These are phyloP conservation scores for Gymnoscopelus microlampas DNA, from an alignment of 2,797 vertebrate species.

Conservation along the genomic window DNA sequence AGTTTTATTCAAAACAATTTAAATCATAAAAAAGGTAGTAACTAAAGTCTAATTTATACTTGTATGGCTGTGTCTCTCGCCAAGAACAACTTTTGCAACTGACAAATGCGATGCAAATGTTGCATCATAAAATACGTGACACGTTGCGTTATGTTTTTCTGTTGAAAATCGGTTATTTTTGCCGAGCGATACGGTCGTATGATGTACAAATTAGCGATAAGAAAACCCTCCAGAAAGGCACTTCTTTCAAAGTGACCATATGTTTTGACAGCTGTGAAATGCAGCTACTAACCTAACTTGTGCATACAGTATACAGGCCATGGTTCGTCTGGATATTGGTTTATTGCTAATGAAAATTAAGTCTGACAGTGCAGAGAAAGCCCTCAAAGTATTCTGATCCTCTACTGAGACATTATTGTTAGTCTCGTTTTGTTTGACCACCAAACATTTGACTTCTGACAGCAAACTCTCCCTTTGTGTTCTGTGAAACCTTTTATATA, in stretches of 20 bases:
- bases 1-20: constrained; percentile 80
- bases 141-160: too few relatives aligned
- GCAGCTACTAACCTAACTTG: constrained; percentile 59
- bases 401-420: constrained; percentile 39
- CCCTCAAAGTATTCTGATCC: constrained; percentile 44
- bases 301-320: constrained; percentile 49
- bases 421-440: constrained; percentile 70
- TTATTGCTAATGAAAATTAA: constrained; percentile 74
- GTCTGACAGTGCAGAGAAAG: constrained; percentile 57
- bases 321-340: constrained; percentile 55
- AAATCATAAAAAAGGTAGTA: constrained; percentile 70
- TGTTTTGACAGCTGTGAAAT: constrained; percentile 64
- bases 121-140: too few relatives aligned
- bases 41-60: constrained; percentile 23
- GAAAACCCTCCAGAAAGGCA: constrained; percentile 78
- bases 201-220: constrained; percentile 3
- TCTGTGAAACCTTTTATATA: constrained; percentile 74
- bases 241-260: constrained; percentile 79
- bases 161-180: too few relatives aligned
- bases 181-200: too few relatives aligned
- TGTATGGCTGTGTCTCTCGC: too few relatives aligned
- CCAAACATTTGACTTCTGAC: constrained; percentile 48
- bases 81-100: too few relatives aligned
- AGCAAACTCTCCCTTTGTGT: constrained; percentile 46
- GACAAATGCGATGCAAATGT: too few relatives aligned